phyloP scores from a whole-genome alignment of 2,797 vertebrate species.

The Acanthornis magna region DNA sequence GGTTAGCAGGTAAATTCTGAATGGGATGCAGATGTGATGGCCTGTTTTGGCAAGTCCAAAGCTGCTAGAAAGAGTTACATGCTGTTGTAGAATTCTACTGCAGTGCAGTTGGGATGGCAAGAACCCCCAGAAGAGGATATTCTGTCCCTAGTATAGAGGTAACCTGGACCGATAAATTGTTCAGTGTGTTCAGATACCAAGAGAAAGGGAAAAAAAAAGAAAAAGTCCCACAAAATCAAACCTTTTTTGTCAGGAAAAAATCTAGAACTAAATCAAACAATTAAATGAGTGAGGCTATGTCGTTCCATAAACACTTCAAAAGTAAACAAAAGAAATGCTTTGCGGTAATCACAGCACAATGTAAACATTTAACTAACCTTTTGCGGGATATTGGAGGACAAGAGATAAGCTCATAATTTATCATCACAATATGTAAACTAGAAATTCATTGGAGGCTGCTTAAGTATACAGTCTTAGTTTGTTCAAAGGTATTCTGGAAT shows the following conservation, averaged over 20 bases:
- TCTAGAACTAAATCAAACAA: rapidly evolving
- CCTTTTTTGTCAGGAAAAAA: background rate
- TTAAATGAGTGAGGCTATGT: background rate
- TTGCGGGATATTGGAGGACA: constrained; percentile 7
- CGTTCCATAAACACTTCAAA: background rate
- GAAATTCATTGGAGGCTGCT: constrained; percentile 39
- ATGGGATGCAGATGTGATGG: background rate
- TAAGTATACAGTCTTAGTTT: constrained; percentile 9
- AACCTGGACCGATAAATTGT: background rate
- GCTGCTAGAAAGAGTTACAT: background rate
- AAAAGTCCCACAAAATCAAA: background rate
- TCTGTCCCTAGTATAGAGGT: background rate
- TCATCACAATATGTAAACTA: constrained; percentile 37
- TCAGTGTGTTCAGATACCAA: background rate
- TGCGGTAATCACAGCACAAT: background rate
- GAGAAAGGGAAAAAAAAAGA: background rate
- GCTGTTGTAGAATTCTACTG: background rate
- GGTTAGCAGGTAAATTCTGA: background rate
- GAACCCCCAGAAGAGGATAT: background rate
- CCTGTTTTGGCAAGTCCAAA: background rate
- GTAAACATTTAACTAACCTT: constrained; percentile 36
- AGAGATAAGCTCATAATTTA: constrained; percentile 29
- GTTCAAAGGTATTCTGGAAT: constrained; percentile 37
- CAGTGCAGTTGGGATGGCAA: background rate
- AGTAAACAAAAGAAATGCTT: background rate